Evolutionary conservation across 2,888 invertebrate species (phyloP), one percentile per base, ranked within the genome.

Genomic region (Lasioglossum leucozonium): DNA sequence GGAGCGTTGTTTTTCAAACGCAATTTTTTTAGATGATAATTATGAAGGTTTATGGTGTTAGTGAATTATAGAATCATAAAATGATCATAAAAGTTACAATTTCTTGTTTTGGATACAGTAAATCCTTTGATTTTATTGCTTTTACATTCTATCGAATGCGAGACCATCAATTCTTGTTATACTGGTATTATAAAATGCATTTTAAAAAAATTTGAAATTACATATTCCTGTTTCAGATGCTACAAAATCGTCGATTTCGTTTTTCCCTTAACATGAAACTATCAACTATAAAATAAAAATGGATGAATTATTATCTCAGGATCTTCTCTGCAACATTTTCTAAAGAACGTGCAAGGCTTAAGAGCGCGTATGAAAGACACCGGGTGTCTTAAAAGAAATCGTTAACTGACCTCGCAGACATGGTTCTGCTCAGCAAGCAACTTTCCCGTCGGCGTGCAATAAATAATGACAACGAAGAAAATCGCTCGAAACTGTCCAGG

Each of bases 401-500:
- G 37, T 40, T 34, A 67, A 44, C 30, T 13, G 65, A 30, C 5
- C n/a, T 10, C 30, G 65, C 34, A 22, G 75, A 51, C 18, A 51
- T 62, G 30, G 58, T 26, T 62, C 58, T 58, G 58, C 26, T 26
- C 26, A 5, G n/a, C 47, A 18, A 44, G 44, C 76, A 77, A 77
- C 76, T 77, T 77, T 77, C 67, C 67, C 67, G 67, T 67, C n/a
- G 26, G 37, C 26, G 37, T n/a, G 51, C 37, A 51, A 77, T 51
- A 73, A 79, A 73, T 65, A 73, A 72, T 26, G 47, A 40, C 73
- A 51, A 73, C 73, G 73, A 65, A 22, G 72, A 72, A 67, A 75
- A 71, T 67, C 55, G 37, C 16, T 65, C 30, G 62, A 67, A 77
- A 47, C 72, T 47, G 72, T 51, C n/a, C 76, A 16, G n/a, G 34